phyloP scores from a whole-genome alignment of 2,797 vertebrate species.

The Artibeus jamaicensis region DNA sequence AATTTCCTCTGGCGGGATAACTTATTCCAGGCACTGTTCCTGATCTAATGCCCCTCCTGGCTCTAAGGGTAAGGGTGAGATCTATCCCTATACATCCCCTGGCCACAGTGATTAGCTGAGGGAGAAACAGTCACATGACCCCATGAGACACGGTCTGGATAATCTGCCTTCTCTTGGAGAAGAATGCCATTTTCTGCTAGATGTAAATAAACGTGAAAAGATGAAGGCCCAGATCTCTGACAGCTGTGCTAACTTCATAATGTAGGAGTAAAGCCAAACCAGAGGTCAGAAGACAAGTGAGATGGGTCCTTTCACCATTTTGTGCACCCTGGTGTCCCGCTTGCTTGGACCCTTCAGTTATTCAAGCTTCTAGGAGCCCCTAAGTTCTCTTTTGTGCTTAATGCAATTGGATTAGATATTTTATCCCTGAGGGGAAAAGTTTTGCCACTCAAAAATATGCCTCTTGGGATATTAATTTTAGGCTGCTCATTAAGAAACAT shows the following conservation, averaged over 20 bases:
- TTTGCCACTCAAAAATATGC: neutral
- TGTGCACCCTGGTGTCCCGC: neutral
- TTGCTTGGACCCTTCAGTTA: neutral
- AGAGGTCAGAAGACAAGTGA: neutral
- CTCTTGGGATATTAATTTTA: neutral
- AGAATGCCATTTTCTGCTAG: neutral
- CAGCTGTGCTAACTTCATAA: neutral
- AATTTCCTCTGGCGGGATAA: neutral
- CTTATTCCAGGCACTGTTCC: neutral
- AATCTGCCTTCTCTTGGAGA: neutral
- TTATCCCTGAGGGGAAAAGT: too few species aligned
- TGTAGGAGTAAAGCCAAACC: neutral
- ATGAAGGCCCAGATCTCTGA: neutral
- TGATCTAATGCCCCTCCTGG: neutral
- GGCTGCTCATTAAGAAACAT: neutral
- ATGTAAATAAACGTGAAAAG: neutral
- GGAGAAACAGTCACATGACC: neutral
- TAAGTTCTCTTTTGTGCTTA: neutral
- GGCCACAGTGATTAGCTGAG: neutral
- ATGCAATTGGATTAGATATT: neutral
- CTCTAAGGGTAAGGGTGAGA: neutral
- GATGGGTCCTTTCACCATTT: neutral
- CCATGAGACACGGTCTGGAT: neutral
- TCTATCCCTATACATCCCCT: neutral
- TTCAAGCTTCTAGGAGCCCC: too few species aligned